Evolutionary conservation across 2,113 vertebrate species (phyloP), one percentile per base, ranked within the genome.

Genomic region (Anhinga anhinga): DNA sequence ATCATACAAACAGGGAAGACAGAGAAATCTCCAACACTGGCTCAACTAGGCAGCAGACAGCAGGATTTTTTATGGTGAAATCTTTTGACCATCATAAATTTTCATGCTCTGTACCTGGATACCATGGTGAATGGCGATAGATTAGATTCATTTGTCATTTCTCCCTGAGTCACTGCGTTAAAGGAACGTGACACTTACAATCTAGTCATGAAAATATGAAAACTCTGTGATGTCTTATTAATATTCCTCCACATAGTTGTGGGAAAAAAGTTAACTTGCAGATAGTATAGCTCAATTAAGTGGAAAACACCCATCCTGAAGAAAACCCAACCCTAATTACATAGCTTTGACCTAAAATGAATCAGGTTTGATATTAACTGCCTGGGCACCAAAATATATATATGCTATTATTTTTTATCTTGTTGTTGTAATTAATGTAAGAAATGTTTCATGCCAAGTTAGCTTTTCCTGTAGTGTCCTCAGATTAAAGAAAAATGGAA

Each of bases 401-500:
- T 82, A 86, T 86, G 84, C 78, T 81, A 80, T 84, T 73, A 91
- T 95, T 97, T 97, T 98, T 97, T 96, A 97, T 94, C 61, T 95
- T 91, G 93, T 93, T 95, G 76, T 94, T 80, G 92, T 97, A 98
- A 98, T 98, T 98, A 97, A 97, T 96, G 86, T 91, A 96, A 95
- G 81, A 91, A 96, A 97, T 88, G 92, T 95, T 96, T 94, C 80
- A 94, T 83, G 91, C 72, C 92, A 83, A 84, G 85, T 94, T 97
- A 95, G 50, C 58, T 97, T 96, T 44, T 70, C 82, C 91, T 91
- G 90, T 97, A 95, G 91, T 97, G 97, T 97, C 81, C 80, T 94
- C 92, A 97, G 93, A 97, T 98, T 98, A 98, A 97, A 98, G 90
- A 81, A 86, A 97, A 92, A 86, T 95, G 95, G 95, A 97, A 98